phyloP scores from a whole-genome alignment of 2,888 invertebrate genomes.

The Tetrapedia diversipes region DNA sequence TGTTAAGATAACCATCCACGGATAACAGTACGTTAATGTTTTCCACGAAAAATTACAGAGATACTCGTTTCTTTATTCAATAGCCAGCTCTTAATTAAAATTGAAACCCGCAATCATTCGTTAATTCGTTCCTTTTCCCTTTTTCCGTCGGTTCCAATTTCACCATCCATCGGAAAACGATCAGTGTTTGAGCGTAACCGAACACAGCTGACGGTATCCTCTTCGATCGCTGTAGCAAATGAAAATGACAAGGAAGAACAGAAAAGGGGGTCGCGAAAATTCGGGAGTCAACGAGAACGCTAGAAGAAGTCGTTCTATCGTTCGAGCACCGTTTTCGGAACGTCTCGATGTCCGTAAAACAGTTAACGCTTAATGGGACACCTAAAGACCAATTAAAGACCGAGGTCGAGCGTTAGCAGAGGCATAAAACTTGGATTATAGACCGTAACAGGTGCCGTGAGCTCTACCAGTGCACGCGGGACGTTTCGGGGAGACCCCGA shows the following conservation, averaged over 20 bases:
- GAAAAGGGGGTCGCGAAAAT: not conserved
- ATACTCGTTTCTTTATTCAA: no score
- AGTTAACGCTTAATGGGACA: slow-evolving; percentile 40
- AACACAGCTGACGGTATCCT: no score
- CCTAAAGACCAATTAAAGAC: slow-evolving; percentile 38
- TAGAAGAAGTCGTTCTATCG: slow-evolving; percentile 9
- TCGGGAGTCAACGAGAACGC: slow-evolving; percentile 14
- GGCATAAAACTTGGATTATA: slow-evolving; percentile 47
- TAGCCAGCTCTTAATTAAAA: slow-evolving; percentile 25
- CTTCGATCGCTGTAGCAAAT: not conserved
- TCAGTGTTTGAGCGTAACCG: not conserved
- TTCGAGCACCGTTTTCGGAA: slow-evolving; percentile 25
- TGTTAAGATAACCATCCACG: not conserved
- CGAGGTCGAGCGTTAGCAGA: slow-evolving; percentile 30
- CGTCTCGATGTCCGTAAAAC: slow-evolving; percentile 39
- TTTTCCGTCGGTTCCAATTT: not conserved
- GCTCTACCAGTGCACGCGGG: not conserved
- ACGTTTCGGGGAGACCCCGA: not conserved
- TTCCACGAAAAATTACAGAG: not conserved
- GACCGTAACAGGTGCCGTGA: slow-evolving; percentile 40
- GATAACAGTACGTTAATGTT: not conserved
- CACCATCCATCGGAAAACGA: not conserved
- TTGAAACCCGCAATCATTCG: not conserved
- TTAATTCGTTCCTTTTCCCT: no score
- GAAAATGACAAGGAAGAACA: not conserved